Conservation (phyloP, 30 jellyfish, hydroid and myxozoan genomes). For the Turritopsis rubra region DNA sequence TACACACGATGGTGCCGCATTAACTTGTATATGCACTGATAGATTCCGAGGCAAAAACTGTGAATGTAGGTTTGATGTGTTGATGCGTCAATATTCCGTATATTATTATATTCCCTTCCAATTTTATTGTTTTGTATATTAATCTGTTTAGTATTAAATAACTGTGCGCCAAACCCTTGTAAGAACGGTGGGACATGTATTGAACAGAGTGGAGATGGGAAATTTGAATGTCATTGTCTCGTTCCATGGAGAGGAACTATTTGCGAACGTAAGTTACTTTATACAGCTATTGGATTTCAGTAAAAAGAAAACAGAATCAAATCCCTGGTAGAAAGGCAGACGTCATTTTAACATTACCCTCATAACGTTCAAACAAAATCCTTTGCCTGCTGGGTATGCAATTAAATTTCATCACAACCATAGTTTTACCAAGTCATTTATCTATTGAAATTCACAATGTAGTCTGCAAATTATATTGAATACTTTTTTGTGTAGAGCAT, state of each 20-base stretch:
- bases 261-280: slow-evolving; percentile 67
- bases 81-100: too few relatives aligned
- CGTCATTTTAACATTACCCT: too few relatives aligned
- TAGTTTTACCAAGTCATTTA: too few relatives aligned
- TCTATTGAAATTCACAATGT: not conserved
- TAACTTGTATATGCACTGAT: slow-evolving; percentile 66
- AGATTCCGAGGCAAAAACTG: slow-evolving; percentile 29
- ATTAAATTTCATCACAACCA: too few relatives aligned
- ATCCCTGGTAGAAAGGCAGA: too few relatives aligned
- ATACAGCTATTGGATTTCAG: too few relatives aligned
- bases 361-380: too few relatives aligned
- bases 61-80: not conserved
- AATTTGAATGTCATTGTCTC: slow-evolving; percentile 65
- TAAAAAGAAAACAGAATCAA: too few relatives aligned
- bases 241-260: slow-evolving; percentile 69
- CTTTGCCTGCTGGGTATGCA: too few relatives aligned
- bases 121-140: too few relatives aligned
- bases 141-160: slow-evolving; percentile 48
- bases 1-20: slow-evolving; percentile 21
- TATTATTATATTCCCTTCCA: too few relatives aligned
- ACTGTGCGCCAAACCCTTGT: slow-evolving; percentile 86
- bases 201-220: slow-evolving; percentile 64
- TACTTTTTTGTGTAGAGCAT: slow-evolving; percentile 37
- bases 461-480: too few relatives aligned
- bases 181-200: slow-evolving; percentile 69